Conservation (phyloP, 1,140 invertebrate genomes). For the Delia radicum region DNA sequence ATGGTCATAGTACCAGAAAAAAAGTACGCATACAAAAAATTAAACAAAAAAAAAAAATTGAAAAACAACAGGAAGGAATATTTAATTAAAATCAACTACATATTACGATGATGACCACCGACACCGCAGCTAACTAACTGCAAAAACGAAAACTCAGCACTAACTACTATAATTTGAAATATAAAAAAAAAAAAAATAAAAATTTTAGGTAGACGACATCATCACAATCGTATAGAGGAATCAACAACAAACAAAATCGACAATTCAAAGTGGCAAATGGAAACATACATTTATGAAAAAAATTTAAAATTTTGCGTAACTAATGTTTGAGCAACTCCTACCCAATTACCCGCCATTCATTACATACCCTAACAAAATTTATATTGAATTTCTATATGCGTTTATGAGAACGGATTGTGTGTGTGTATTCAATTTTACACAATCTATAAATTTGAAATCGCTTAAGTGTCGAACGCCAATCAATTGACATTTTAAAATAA, state of each 20-base stretch:
- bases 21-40: slow-evolving; percentile 3
- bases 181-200: background rate
- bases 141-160: too few relatives aligned
- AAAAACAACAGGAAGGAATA: slow-evolving; percentile 31
- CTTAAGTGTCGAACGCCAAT: slow-evolving; percentile 9
- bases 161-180: too few relatives aligned
- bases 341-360: background rate
- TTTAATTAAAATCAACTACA: slow-evolving; percentile 31
- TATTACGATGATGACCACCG: too few relatives aligned
- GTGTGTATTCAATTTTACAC: background rate
- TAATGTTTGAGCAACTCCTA: background rate
- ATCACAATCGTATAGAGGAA: too few relatives aligned
- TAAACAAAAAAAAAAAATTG: background rate
- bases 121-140: too few relatives aligned
- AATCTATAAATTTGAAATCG: background rate
- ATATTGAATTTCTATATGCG: background rate
- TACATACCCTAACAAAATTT: background rate
- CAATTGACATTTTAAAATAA: slow-evolving; percentile 10
- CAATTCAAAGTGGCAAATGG: too few relatives aligned
- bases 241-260: too few relatives aligned
- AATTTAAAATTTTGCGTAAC: background rate
- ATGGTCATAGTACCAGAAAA: too few relatives aligned
- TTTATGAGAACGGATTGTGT: too few relatives aligned
- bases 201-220: too few relatives aligned
- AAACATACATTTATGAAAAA: too few relatives aligned